Percentiles rank a stretch among this genome's conserved stretches.
These are phyloP conservation scores for Pantelozetes paolii DNA, from an alignment of 2,888 invertebrate species.

Conservation along the genomic window DNA sequence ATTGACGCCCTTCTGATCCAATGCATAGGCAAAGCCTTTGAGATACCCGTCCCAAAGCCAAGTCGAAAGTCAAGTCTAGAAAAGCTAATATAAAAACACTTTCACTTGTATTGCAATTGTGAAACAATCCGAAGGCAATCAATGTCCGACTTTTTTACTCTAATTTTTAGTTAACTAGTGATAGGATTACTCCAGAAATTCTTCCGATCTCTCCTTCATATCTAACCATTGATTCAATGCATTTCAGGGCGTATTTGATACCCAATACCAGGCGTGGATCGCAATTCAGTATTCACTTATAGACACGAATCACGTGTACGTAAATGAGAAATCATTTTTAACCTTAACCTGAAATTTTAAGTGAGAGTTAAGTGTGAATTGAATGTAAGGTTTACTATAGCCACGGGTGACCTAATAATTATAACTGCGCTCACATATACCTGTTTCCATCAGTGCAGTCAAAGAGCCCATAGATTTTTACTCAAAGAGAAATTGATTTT, in stretches of 20 bases:
- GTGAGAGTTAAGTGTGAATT: not conserved
- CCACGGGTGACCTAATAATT: conserved; percentile 21
- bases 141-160: conserved; percentile 39
- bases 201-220: conserved; percentile 29
- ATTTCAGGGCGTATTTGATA: conserved; percentile 25
- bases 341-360: conserved; percentile 32
- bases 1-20: conserved; percentile 24
- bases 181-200: conserved; percentile 35
- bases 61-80: not conserved
- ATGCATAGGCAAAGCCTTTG: not conserved
- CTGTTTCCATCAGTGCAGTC: not conserved
- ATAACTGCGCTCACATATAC: not conserved
- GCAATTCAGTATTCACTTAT: not conserved
- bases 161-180: not conserved
- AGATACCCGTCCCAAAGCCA: conserved; percentile 12
- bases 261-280: conserved; percentile 34
- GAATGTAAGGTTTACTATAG: conserved; percentile 14
- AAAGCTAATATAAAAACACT: not conserved
- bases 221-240: not conserved
- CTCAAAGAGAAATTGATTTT: too few species aligned
- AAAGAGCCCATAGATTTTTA: not conserved
- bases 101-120: conserved; percentile 6
- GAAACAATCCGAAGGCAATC: conserved; percentile 35
- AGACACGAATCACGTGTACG: conserved; percentile 26
- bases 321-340: not conserved